Base-by-base conservation (phyloP, 2,113 vertebrate genomes). In the Malurus cyaneus region DNA sequence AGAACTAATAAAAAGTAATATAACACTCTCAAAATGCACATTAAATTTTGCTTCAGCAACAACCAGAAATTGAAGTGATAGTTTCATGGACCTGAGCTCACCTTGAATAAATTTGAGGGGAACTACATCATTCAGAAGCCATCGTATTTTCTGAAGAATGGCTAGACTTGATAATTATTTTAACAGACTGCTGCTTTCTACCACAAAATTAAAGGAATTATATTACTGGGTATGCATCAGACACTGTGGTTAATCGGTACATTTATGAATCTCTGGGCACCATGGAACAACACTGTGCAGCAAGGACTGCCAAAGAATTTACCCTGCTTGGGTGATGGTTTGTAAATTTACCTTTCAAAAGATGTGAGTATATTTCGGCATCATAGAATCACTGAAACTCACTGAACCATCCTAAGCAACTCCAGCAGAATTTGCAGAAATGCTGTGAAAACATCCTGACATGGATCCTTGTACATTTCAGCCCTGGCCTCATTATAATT, bases 261-360 rank as follows among this genome's bases (percentile, higher is more conserved):
- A 0, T 73, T 88, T 56, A 42, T 47, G 47, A 41, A 80, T 73
- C 47, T 73, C 59, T 52, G 25, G 52, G 24, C 8, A 47, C 5
- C 1, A 0, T 29, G 14, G 29, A 62, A 83, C 3, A 70, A 1
- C 4, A 15, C 5, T 1, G 0, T 23, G 28, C 1, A 69, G 12
- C 5, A 11, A 64, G 29, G 54, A 65, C 20, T 83, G 23, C 24
- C 20, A 59, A 66, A 39, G 9, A 77, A 20, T 8, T 42, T 41
- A 7, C 32, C 19, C 21, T 61, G 20, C 14, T 34, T 46, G 8
- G 1, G 9, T 88, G 73, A 13, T 49, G 2, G 2, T 20, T 79
- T 89, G 78, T 24, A 47, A 90, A 90, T 5, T 50, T 46, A 32
- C 41, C 8, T 76, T 93, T 86, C 25, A 47, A 34, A 94, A 93